Conservation (phyloP, 2,888 invertebrate genomes). For the Seladonia tumulorum region DNA sequence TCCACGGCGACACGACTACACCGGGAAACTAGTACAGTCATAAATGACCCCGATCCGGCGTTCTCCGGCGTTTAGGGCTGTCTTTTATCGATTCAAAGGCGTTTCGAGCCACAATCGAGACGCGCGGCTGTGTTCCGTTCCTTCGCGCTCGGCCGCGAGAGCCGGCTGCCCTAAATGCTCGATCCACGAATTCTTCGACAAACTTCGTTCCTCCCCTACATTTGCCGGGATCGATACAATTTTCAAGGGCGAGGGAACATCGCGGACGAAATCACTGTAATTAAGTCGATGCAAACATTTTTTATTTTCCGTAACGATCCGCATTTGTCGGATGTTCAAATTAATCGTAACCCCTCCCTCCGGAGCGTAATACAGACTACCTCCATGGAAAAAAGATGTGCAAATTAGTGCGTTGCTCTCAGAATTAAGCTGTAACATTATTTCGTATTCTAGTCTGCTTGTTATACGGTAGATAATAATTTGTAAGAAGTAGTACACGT, state of each 20-base stretch:
- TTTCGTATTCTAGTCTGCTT: too few relatives aligned
- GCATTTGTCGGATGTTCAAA: too few relatives aligned
- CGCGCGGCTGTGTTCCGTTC: background rate
- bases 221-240: background rate
- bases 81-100: slow-evolving; percentile 38
- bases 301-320: too few relatives aligned
- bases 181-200: background rate
- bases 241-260: background rate
- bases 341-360: too few relatives aligned
- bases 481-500: background rate
- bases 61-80: slow-evolving; percentile 29
- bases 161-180: background rate
- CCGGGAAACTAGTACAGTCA: slow-evolving; percentile 20
- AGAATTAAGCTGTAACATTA: background rate
- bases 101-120: slow-evolving; percentile 16
- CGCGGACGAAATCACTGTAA: too few relatives aligned
- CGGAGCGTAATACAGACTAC: too few relatives aligned
- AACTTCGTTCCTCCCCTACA: background rate
- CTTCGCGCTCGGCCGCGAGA: background rate
- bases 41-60: slow-evolving; percentile 31
- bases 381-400: background rate
- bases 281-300: too few relatives aligned
- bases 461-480: background rate
- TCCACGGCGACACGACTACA: background rate
- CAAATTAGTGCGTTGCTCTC: background rate